phyloP scores from a whole-genome alignment of 2,797 vertebrate genomes.

The Bovichtus diacanthus region DNA sequence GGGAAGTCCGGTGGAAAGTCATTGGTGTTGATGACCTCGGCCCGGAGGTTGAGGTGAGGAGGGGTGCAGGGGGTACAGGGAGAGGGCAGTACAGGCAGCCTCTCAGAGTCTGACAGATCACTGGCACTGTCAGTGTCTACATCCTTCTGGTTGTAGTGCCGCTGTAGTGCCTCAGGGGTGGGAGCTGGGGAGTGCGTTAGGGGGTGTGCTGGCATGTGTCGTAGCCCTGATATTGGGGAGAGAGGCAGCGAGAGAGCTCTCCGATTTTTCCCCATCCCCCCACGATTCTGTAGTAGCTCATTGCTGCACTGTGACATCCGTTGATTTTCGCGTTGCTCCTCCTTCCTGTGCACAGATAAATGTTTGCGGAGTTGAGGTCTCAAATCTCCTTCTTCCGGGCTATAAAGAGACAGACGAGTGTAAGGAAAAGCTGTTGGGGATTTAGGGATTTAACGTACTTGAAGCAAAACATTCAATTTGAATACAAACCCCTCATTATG shows the following conservation, averaged over 20 bases:
- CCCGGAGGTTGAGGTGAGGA: slow-evolving; percentile 93
- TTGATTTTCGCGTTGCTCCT: slow-evolving; percentile 77
- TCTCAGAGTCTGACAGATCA: slow-evolving; percentile 96
- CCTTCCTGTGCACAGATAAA: slow-evolving; percentile 68
- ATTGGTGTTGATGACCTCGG: slow-evolving; percentile 90
- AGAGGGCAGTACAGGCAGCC: slow-evolving; percentile 90
- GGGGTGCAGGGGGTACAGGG: slow-evolving; percentile 93
- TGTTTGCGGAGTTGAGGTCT: slow-evolving; percentile 77
- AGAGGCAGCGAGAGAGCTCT: slow-evolving; percentile 84
- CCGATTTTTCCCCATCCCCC: slow-evolving; percentile 78
- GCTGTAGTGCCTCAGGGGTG: slow-evolving; percentile 80
- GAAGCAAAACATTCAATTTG: neutral
- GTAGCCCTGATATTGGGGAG: slow-evolving; percentile 80
- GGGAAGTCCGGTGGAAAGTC: slow-evolving; percentile 86
- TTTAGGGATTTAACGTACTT: slow-evolving; percentile 29
- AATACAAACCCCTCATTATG: slow-evolving; percentile 1
- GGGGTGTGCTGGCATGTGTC: slow-evolving; percentile 72
- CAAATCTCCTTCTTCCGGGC: slow-evolving; percentile 76
- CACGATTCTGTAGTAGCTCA: slow-evolving; percentile 66
- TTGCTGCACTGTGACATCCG: slow-evolving; percentile 59
- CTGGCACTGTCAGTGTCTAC: slow-evolving; percentile 94
- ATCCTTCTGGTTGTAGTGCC: slow-evolving; percentile 84
- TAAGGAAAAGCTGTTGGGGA: slow-evolving; percentile 15
- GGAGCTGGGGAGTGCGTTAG: slow-evolving; percentile 68
- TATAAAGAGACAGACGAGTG: slow-evolving; percentile 49